Conservation (phyloP, 2,113 vertebrate species). For the Leucoraja erinaceus region DNA sequence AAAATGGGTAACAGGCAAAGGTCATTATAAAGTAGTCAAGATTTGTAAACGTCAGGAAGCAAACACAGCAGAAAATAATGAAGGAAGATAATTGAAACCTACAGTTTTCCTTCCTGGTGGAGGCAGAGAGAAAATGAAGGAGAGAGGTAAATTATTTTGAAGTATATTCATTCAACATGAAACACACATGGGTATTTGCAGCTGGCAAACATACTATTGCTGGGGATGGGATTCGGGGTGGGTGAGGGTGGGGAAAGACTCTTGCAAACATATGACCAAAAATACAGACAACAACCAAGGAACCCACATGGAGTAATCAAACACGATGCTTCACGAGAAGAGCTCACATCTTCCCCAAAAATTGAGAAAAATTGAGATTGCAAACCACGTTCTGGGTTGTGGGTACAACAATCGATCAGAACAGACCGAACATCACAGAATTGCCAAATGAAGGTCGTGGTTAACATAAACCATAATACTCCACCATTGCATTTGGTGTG, state of each 20-base stretch:
- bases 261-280: background rate
- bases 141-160: background rate
- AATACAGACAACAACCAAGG: background rate
- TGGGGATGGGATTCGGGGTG: background rate
- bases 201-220: background rate
- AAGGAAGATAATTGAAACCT: background rate
- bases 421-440: no score
- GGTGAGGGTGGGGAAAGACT: background rate
- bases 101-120: background rate
- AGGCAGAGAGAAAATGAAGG: background rate
- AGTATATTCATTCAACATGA: background rate
- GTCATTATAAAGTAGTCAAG: background rate
- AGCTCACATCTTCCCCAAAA: background rate
- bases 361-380: background rate
- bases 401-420: no score
- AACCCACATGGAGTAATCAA: background rate
- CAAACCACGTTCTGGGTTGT: no score
- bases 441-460: no score
- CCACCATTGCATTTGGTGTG: no score
- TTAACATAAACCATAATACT: no score
- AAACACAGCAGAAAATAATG: background rate
- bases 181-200: background rate
- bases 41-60: background rate
- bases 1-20: background rate
- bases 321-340: background rate